A percentile compares a stretch with the other conserved stretches of the same genome.
phyloP scores from a whole-genome alignment of 2,888 invertebrate genomes.

The Drosophila barbarae region DNA sequence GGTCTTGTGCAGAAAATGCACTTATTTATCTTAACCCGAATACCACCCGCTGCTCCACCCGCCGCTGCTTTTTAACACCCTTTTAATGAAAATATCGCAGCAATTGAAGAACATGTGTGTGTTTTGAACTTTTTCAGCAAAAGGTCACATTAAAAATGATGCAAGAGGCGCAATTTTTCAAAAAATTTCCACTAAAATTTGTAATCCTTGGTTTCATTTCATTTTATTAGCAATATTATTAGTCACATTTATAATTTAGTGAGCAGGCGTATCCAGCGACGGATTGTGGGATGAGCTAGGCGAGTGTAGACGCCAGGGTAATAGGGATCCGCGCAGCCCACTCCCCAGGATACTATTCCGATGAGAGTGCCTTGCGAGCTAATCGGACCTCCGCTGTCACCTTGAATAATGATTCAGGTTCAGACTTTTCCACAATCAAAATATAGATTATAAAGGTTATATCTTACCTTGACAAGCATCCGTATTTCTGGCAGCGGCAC shows the following conservation, averaged over 20 bases:
- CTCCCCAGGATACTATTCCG: conserved; percentile 78
- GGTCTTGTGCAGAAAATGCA: conserved; percentile 34
- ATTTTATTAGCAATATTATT: conserved; percentile 2
- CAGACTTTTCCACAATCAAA: background rate
- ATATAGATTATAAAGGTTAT: background rate
- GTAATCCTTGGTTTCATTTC: background rate
- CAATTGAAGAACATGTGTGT: background rate
- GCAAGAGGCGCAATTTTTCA: background rate
- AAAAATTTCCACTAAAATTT: too few relatives aligned
- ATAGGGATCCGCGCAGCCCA: conserved; percentile 77
- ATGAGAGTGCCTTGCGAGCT: conserved; percentile 66
- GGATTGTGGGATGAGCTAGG: conserved; percentile 69
- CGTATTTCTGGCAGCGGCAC: conserved; percentile 73
- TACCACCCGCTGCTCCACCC: conserved; percentile 48
- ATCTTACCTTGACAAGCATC: conserved; percentile 77
- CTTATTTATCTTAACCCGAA: conserved; percentile 62
- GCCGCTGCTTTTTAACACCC: background rate
- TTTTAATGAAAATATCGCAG: background rate
- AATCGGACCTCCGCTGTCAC: conserved; percentile 77
- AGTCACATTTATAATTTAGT: conserved; percentile 62
- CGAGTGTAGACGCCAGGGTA: conserved; percentile 77
- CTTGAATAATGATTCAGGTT: conserved; percentile 25
- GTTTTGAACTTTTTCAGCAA: background rate
- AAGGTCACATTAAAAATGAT: background rate
- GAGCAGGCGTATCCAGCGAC: conserved; percentile 74